Base-by-base conservation (phyloP, 2,113 vertebrate genomes). In the Psammodynastes pulverulentus region DNA sequence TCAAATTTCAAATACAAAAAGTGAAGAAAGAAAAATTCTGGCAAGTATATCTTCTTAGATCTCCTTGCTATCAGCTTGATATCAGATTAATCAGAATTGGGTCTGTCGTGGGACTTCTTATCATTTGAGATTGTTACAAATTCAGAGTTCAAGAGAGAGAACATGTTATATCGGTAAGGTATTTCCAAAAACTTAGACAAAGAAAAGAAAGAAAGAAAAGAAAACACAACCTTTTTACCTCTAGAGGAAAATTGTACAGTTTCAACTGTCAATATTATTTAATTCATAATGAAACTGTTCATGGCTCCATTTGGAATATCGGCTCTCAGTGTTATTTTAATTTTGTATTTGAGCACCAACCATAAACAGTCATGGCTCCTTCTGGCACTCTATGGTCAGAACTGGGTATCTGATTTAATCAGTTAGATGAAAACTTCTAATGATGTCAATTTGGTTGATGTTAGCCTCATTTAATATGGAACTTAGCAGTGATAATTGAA, bases 261-360 rank as follows among this genome's bases (percentile, higher is more conserved):
- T 97, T 97, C 96, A 97, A 93, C 94, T 97, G 96, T 95, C 96
- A 97, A 97, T 98, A 97, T 96, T 97, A 96, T 93, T 94, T 95
- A 96, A 97, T 97, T 97, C 87, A 34, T 93, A 93, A 94, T 96
- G 96, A 97, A 97, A 97, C 89, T 97, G 39, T 87, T 93, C 96
- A 97, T 96, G 94, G 91, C 91, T 95, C 89, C 91, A 94, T 94
- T 96, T 96, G 96, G 95, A 97, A 97, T 97, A 97, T 96, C 96
- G 2, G 23, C 96, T 94, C 92, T 96, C 94, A 96, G 95, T 92
- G 93, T 92, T 96, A 96, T 96, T 97, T 92, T 84, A 96, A 94
- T 93, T 52, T 52, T 92, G 89, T 93, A 89, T 96, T 95, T 95
- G 90, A 92, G 90, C 97, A 95, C 94, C 95, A 97, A 95, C 94